Evolutionary conservation across 2,888 invertebrate species (phyloP).

Genomic region (Mimas tiliae): DNA sequence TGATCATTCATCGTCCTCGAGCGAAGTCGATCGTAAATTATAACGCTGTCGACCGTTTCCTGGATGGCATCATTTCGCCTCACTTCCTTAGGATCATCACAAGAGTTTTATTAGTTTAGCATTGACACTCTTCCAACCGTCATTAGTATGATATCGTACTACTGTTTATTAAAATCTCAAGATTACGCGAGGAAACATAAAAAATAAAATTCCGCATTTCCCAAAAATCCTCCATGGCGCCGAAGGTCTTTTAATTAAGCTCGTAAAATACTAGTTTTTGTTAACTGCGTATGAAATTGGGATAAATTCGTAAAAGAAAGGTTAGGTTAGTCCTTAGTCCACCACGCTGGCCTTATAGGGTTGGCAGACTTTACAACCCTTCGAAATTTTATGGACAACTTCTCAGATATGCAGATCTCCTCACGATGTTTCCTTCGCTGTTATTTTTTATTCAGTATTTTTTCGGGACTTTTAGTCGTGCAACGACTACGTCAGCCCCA

Average conservation of each 20-base stretch:
- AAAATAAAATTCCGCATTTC: neutral
- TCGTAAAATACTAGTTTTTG: neutral
- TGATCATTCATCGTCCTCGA: constrained; percentile 21
- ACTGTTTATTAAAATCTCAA: constrained; percentile 13
- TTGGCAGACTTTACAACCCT: too few species aligned
- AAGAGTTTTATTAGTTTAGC: constrained; percentile 26
- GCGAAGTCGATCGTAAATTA: constrained; percentile 15
- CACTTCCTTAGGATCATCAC: constrained; percentile 10
- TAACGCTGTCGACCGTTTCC: constrained; percentile 6
- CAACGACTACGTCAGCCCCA: too few species aligned
- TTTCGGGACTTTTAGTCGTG: too few species aligned
- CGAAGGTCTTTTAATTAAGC: neutral
- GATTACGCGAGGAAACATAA: constrained; percentile 1
- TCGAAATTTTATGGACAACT: too few species aligned
- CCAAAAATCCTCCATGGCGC: neutral
- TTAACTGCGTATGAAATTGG: too few species aligned
- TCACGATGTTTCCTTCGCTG: too few species aligned
- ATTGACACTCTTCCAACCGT: constrained; percentile 26
- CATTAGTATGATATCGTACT: constrained; percentile 12
- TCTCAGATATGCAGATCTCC: too few species aligned
- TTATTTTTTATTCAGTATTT: too few species aligned
- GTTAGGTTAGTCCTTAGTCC: too few species aligned
- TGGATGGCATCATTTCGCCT: constrained; percentile 4
- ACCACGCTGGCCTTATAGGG: too few species aligned
- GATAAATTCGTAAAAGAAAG: too few species aligned